Conservation (phyloP, 2,888 invertebrate species). For the Hydraecia micacea region DNA sequence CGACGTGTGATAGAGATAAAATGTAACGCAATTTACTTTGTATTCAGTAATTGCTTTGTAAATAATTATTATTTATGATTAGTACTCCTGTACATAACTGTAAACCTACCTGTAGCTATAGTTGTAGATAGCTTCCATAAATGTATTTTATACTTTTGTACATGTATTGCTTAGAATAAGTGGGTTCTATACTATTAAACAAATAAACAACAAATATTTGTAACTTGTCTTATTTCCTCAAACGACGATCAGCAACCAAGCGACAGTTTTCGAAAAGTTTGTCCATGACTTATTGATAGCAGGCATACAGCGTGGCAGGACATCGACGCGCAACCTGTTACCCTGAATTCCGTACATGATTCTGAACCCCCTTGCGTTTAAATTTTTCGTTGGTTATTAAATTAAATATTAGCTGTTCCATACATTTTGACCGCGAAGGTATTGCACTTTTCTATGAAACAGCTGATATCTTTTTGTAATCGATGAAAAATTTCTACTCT, state of each 20-base stretch:
- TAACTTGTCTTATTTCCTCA: slow-evolving; percentile 43
- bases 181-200: slow-evolving; percentile 73
- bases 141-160: slow-evolving; percentile 75
- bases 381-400: not conserved
- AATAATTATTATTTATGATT: slow-evolving; percentile 85
- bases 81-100: slow-evolving; percentile 79
- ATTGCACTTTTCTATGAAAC: not conserved
- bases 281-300: slow-evolving; percentile 2
- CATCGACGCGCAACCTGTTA: not conserved
- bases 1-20: slow-evolving; percentile 69
- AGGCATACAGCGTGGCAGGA: not conserved
- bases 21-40: slow-evolving; percentile 69
- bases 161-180: slow-evolving; percentile 71
- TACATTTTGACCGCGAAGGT: not conserved
- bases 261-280: not conserved
- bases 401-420: not conserved
- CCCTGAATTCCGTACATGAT: not conserved
- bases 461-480: not conserved
- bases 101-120: slow-evolving; percentile 71
- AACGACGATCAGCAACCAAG: not conserved
- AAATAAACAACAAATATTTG: slow-evolving; percentile 52
- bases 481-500: not conserved
- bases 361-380: not conserved
- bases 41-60: slow-evolving; percentile 80
- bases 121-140: slow-evolving; percentile 73